These are phyloP conservation scores for Mormyrus lacerda DNA, from an alignment of 2,113 vertebrate species.

Conservation along the genomic window DNA sequence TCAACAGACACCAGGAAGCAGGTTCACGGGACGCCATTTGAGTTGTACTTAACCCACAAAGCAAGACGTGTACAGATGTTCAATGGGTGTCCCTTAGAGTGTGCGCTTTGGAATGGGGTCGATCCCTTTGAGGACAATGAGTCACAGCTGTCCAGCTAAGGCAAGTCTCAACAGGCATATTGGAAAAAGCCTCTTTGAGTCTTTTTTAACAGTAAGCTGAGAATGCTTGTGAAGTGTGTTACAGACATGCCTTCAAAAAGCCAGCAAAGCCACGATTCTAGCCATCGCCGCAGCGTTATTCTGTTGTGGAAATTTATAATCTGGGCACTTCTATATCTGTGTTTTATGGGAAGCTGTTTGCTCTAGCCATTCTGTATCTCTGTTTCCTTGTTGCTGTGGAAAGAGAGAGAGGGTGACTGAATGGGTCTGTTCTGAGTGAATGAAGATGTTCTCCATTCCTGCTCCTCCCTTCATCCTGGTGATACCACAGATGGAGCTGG, in stretches of 20 bases:
- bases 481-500: background rate
- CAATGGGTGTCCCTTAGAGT: background rate
- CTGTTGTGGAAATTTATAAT: background rate
- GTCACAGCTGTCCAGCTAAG: background rate
- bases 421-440: background rate
- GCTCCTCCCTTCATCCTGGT: background rate
- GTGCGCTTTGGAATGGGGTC: background rate
- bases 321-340: background rate
- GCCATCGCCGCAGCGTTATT: background rate
- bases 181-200: background rate
- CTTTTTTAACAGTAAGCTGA: background rate
- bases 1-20: background rate
- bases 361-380: background rate
- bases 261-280: background rate
- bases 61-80: background rate
- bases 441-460: background rate
- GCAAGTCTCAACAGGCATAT: background rate
- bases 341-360: background rate
- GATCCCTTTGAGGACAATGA: background rate
- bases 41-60: background rate
- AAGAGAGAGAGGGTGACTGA: background rate
- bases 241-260: background rate
- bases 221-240: background rate
- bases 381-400: background rate
- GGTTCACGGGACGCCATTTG: background rate